phyloP scores from a whole-genome alignment of 2,113 vertebrate species.

The Steatornis caripensis region DNA sequence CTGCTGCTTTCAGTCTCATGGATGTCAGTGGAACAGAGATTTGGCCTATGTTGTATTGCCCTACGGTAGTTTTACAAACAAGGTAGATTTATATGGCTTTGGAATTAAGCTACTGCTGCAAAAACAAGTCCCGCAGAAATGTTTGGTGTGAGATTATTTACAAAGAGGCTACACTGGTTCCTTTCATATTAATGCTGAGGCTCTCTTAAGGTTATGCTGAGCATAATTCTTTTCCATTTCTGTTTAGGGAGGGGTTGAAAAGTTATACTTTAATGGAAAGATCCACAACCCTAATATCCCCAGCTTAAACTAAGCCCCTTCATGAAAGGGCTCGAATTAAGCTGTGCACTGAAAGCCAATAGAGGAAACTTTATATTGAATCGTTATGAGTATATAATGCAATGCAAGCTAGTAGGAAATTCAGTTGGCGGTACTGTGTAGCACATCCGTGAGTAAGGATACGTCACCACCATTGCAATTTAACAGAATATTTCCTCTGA shows the following conservation, averaged over 20 bases:
- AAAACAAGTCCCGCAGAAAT: not conserved
- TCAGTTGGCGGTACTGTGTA: not conserved
- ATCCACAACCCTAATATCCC: not conserved
- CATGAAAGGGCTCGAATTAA: not conserved
- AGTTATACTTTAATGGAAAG: not conserved
- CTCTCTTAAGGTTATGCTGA: not conserved
- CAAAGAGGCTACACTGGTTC: not conserved
- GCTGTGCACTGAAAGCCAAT: not conserved
- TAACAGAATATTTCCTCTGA: not conserved
- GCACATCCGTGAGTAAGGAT: not conserved
- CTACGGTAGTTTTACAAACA: conserved; percentile 53
- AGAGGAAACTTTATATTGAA: not conserved
- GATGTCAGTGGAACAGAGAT: not conserved
- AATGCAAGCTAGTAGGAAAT: not conserved
- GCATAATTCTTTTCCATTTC: not conserved
- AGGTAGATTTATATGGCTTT: conserved; percentile 31
- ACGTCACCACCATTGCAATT: not conserved
- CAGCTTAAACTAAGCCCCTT: not conserved
- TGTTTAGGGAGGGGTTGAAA: not conserved
- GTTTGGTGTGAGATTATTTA: not conserved
- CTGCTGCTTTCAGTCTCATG: not conserved
- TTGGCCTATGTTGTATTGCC: not conserved
- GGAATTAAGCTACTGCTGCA: conserved; percentile 44
- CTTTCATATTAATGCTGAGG: not conserved
- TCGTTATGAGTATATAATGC: not conserved